These are phyloP conservation scores for Spongia lamella DNA, from an alignment of 37 sponge, comb jelly and placozoan genomes.

Conservation along the genomic window DNA sequence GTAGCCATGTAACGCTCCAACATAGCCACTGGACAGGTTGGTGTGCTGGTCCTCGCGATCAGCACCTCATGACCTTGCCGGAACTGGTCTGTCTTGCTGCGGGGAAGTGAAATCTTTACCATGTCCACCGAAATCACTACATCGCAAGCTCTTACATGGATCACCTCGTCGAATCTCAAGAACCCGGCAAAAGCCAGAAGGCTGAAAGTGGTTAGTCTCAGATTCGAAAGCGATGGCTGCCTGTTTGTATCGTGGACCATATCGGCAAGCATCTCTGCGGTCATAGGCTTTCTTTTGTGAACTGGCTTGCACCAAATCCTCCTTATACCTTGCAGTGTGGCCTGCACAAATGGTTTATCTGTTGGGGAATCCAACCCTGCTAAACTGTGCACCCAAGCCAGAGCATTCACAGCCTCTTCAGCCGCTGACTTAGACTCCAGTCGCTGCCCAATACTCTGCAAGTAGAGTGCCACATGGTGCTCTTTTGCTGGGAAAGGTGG, in stretches of 20 bases:
- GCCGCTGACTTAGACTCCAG: constrained; percentile 15
- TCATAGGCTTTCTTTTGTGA: not conserved
- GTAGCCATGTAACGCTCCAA: constrained; percentile 6
- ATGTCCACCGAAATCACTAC: too few species aligned
- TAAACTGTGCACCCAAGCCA: constrained; percentile 17
- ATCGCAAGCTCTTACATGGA: too few species aligned
- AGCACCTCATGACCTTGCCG: constrained; percentile 9
- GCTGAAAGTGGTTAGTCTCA: too few species aligned
- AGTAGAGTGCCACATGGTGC: constrained; percentile 28
- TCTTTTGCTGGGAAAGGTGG: not conserved
- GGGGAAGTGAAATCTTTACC: too few species aligned
- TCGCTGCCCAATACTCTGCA: constrained; percentile 8
- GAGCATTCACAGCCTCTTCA: constrained; percentile 27
- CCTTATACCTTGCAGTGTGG: not conserved
- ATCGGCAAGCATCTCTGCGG: not conserved
- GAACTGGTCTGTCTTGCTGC: constrained; percentile 39
- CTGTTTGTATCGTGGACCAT: too few species aligned
- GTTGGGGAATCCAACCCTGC: too few species aligned
- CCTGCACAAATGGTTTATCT: too few species aligned
- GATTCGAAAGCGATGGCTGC: too few species aligned
- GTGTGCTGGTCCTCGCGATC: constrained; percentile 22
- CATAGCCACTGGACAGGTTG: constrained; percentile 35
- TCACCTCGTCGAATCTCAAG: too few species aligned
- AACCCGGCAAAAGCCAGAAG: too few species aligned
- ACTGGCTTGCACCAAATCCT: constrained; percentile 3